Base-by-base conservation (phyloP, 2,797 vertebrate genomes). In the Peromyscus eremicus region DNA sequence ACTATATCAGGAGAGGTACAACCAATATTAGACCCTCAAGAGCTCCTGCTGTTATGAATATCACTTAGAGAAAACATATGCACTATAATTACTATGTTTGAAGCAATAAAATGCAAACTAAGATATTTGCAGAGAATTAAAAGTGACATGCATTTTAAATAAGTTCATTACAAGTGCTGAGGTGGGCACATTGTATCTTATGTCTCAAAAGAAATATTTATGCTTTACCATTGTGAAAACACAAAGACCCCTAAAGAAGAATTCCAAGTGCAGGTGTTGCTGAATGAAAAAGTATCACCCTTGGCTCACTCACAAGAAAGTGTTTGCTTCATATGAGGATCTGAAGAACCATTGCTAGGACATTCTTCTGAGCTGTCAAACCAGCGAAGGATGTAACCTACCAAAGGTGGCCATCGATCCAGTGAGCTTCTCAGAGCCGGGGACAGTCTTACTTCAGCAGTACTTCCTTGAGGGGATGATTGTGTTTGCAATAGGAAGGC, bases 101-200 rank as follows among this genome's bases (percentile, higher is more conserved):
- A 81, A 68, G 60, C 29, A 89, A 62, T 52, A 81, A 19, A 89
- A 85, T 40, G 7, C 57, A 89, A 80, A 27, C 34, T 57, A 62
- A 79, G 60, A 37, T 92, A 57, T n/a, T 57, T 73, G 0, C 34
- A 76, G 43, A 77, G 70, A 46, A 46, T 64, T 80, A 57, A 89
- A 60, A 85, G 6, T 49, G 37, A 46, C 14, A 70, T 19, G 37
- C 40, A 46, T 66, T 66, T 71, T 64, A 43, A 81, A 23, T 98
- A 99, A 7, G 94, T 62, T 0, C 96, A 98, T 1, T 98, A 99
- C 91, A 98, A 98, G 2, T 99, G 99, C 97, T 99, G 99, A 91
- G 99, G 98, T 1, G 98, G 99, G 37, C 98, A 12, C 23, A 99
- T 99, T 0, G 99, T 99, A 80, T 99, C 99, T 3, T 99, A 99